Evolutionary conservation across 1,140 invertebrate genomes (phyloP), one percentile per base, ranked within the genome.

Genomic region (Thaumetopoea pityocampa): DNA sequence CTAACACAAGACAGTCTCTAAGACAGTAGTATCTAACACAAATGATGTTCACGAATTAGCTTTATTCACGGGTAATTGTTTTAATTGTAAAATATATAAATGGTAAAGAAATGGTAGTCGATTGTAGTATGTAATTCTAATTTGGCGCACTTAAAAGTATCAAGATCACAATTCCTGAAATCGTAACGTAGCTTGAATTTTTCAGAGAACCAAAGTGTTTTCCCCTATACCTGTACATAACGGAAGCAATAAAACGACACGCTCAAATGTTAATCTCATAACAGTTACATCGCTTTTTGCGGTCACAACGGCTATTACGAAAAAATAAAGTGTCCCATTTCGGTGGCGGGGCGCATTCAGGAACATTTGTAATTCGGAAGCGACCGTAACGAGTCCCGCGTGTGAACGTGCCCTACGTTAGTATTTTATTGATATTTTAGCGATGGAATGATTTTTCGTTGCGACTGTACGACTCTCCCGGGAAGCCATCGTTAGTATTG

Each of bases 371-470:
- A 67, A 70, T 68, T 70, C 69, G 10, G 51, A 14, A 23, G 55
- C 67, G 63, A 43, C 50, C 35, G 30, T 45, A 66, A 77, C 54
- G 68, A 58, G 51, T 70, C 71, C 73, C 73, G 32, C 18, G 51
- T 44, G 42, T 33, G 37, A n/a, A n/a, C n/a, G 44, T 24, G 9
- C 29, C 34, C 9, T 34, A 51, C 51, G 60, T 66, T 74, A 70
- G 72, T 79, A 63, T 81, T 80, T 83, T 83, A 83, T 83, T 83
- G 79, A 83, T 83, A 83, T 80, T 83, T 83, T 77, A 77, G 68
- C 67, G 55, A 47, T 37, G 67, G 76, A 80, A 83, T 83, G 76
- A 83, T 83, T 83, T 56, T 81, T 68, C 56, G 72, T 64, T 60
- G 67, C 63, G 59, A 59, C 60, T 63, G 35, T 71, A 80, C 61